These are phyloP conservation scores for Onychorhynchus coronatus DNA, from an alignment of 2,113 vertebrate genomes.

Conservation along the genomic window DNA sequence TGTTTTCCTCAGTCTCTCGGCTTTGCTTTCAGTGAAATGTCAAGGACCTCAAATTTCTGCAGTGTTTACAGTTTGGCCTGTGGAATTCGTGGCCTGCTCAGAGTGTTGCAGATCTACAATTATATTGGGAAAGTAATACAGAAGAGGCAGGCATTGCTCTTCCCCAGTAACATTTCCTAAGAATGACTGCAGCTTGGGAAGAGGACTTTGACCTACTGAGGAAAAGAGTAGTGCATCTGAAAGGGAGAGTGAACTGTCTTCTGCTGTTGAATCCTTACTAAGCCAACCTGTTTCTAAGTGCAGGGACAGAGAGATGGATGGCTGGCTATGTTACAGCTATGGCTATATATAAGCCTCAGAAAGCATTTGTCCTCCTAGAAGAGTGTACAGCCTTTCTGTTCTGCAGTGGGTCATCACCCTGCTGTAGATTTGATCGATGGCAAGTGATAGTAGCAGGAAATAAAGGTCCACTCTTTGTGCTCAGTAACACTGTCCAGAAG, in stretches of 20 bases:
- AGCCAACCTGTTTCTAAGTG: not conserved
- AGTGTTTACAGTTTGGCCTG: conserved; percentile 17
- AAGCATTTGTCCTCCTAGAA: not conserved
- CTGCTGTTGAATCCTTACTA: not conserved
- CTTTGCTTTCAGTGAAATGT: conserved; percentile 27
- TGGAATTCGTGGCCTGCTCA: not conserved
- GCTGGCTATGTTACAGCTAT: not conserved
- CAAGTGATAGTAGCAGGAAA: not conserved
- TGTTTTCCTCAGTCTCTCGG: conserved; percentile 10
- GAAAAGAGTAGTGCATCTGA: not conserved
- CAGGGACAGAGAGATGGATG: not conserved
- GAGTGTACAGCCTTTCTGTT: not conserved
- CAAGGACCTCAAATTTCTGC: not conserved
- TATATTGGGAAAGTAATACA: not conserved
- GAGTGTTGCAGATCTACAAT: not conserved
- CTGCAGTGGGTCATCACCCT: not conserved
- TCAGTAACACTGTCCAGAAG: not conserved
- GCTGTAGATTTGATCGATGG: not conserved
- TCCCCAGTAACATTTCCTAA: not conserved
- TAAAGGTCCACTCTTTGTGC: not conserved
- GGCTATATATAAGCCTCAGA: not conserved
- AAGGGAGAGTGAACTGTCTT: not conserved
- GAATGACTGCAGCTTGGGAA: not conserved
- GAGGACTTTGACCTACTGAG: not conserved
- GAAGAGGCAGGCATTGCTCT: not conserved